Base-by-base conservation (phyloP, 35 echinoderm and acorn worm species). In the Chiridota heheva region DNA sequence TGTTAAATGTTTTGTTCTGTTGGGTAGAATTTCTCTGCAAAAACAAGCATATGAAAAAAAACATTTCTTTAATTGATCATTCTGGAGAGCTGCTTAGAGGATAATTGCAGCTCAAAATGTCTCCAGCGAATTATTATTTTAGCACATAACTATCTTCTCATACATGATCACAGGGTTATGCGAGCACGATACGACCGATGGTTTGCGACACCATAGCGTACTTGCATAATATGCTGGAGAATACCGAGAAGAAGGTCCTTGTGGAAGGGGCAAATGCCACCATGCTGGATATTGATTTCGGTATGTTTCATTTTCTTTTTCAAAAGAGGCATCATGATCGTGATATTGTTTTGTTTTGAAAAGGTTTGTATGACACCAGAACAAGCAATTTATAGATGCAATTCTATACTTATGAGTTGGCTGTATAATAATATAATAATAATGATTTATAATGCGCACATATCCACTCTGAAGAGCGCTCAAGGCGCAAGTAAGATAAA, bases 281-380 rank as follows among this genome's bases (percentile, higher is more conserved):
- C 1, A 97, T 97, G 94, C 65, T 97, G 66, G 94, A 97, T 47
- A 97, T 97, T 69, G 94, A 97, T 73, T 97, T 97, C 77, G 94
- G 94, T 97, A 57, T 82, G 92, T 81, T 64, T 12, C 20, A n/a
- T n/a, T n/a, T n/a, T n/a, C 10, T 53, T 13, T 53, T 53, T 53
- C 48, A 22, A 10, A 13, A 53, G 22, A 13, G 10, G 22, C 22
- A 53, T 53, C 22, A 22, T 53, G 10, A 13, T 22, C 48, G 10
- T 22, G 2, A 24, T 84, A 69, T 42, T 34, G 45, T n/a, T n/a
- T n/a, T n/a, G n/a, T 53, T 53, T 53, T 53, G 10, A n/a, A n/a
- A n/a, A 12, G n/a, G 8, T 51, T 51, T 51, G 47, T 12, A 12
- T n/a, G 8, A 51, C 8, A 12, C 8, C 8, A 51, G 8, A 51